Evolutionary conservation across 2,113 vertebrate species (phyloP).

Genomic region (Vidua macroura): DNA sequence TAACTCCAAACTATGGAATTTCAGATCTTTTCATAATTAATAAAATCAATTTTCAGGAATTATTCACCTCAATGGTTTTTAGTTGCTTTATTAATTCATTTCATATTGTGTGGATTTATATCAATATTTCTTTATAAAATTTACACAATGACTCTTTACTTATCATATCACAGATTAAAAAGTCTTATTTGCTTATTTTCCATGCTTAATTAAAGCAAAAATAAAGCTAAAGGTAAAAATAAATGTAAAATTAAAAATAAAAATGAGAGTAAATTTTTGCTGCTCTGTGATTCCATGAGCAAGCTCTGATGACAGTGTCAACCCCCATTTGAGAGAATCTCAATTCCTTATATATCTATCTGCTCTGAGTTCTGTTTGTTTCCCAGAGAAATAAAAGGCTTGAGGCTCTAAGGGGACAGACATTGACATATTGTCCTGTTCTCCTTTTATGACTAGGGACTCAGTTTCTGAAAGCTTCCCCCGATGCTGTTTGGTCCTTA

Average conservation of each 20-base stretch:
- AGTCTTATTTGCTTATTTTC: not conserved
- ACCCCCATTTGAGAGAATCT: not conserved
- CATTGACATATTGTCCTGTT: not conserved
- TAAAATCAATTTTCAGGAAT: not conserved
- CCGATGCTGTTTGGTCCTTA: not conserved
- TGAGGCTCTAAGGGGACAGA: not conserved
- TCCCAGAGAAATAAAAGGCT: not conserved
- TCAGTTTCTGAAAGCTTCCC: not conserved
- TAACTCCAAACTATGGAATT: not conserved
- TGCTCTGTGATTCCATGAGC: not conserved
- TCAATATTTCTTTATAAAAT: not conserved
- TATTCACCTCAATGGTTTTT: slow-evolving; percentile 30
- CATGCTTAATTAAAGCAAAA: not conserved
- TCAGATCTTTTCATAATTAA: not conserved
- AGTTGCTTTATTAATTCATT: slow-evolving; percentile 30
- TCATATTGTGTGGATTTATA: not conserved
- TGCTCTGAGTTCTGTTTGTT: not conserved
- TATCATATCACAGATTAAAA: not conserved
- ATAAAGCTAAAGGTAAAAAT: not conserved
- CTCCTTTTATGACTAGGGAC: not conserved
- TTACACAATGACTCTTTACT: not conserved
- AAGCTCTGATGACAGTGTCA: not conserved
- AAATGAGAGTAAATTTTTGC: not conserved
- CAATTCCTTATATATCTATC: not conserved
- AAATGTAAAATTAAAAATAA: not conserved